Conservation (phyloP, 2,888 invertebrate species). For the Torymus texanus region DNA sequence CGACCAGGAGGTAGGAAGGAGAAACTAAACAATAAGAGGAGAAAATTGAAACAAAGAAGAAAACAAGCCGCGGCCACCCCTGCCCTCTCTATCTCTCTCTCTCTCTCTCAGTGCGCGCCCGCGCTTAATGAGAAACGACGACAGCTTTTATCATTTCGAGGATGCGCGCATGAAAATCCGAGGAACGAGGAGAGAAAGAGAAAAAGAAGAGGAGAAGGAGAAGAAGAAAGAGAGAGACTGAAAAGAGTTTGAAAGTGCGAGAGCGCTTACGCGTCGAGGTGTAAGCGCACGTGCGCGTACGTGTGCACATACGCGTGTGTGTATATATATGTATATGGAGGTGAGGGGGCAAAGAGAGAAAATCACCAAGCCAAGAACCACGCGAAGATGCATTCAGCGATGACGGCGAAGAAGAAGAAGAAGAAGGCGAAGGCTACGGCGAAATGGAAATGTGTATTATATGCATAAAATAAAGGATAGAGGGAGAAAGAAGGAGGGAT, state of each 20-base stretch:
- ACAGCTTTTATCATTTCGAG: constrained; percentile 15
- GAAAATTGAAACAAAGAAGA: constrained; percentile 25
- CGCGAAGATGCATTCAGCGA: constrained; percentile 63
- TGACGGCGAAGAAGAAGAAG: constrained; percentile 54
- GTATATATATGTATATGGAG: not conserved
- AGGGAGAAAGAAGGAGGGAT: constrained; percentile 19
- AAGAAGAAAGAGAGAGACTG: not conserved
- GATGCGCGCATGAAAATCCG: not conserved
- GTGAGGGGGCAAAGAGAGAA: constrained; percentile 11
- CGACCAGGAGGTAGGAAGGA: not conserved
- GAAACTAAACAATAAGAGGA: not conserved
- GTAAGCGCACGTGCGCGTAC: not conserved
- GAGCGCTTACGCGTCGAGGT: not conserved
- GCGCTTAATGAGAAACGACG: constrained; percentile 28
- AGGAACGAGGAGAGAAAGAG: not conserved
- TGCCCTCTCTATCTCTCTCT: not conserved
- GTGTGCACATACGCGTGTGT: not conserved
- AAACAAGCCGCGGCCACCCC: not conserved
- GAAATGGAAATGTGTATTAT: constrained; percentile 49
- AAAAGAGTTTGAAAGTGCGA: too few species aligned
- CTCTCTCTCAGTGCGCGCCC: not conserved
- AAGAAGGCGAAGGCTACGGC: constrained; percentile 50
- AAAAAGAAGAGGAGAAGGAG: not conserved
- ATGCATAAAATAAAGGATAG: constrained; percentile 49
- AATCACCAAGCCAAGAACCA: constrained; percentile 52